These are phyloP conservation scores for Muscicapa adusta DNA, from an alignment of 2,113 vertebrate species.

Conservation along the genomic window DNA sequence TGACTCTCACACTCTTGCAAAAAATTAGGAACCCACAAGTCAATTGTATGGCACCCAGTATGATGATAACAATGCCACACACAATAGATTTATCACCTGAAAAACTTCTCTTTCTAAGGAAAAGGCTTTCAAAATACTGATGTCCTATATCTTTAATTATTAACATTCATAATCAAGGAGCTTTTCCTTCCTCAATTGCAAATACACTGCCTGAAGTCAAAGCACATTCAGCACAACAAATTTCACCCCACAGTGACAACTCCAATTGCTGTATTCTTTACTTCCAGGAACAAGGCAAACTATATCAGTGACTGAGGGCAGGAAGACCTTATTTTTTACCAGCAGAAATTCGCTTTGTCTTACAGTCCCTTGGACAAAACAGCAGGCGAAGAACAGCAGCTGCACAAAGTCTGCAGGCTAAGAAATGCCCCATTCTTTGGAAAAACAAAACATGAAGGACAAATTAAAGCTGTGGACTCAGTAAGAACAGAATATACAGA, in stretches of 20 bases:
- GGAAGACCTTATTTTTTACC: background rate
- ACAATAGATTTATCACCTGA: background rate
- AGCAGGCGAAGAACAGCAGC: background rate
- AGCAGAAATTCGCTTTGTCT: background rate
- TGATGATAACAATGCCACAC: background rate
- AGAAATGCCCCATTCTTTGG: background rate
- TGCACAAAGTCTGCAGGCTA: background rate
- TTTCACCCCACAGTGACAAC: background rate
- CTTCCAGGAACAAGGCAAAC: background rate
- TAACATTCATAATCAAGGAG: background rate
- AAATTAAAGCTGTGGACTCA: background rate
- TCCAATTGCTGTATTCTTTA: background rate
- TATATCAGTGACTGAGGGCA: background rate
- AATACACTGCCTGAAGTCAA: background rate
- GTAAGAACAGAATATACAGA: background rate
- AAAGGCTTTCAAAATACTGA: background rate
- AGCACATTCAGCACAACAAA: background rate
- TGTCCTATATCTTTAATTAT: background rate
- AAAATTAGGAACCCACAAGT: background rate
- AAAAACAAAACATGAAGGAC: background rate
- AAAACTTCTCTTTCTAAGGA: background rate
- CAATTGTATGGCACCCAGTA: rapidly evolving
- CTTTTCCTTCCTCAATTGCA: background rate
- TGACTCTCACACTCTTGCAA: background rate
- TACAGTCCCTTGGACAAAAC: background rate